A percentile compares a stretch with the other conserved stretches of the same genome.
Conservation (phyloP, 1,140 invertebrate species). For the Drosophila biarmipes region DNA sequence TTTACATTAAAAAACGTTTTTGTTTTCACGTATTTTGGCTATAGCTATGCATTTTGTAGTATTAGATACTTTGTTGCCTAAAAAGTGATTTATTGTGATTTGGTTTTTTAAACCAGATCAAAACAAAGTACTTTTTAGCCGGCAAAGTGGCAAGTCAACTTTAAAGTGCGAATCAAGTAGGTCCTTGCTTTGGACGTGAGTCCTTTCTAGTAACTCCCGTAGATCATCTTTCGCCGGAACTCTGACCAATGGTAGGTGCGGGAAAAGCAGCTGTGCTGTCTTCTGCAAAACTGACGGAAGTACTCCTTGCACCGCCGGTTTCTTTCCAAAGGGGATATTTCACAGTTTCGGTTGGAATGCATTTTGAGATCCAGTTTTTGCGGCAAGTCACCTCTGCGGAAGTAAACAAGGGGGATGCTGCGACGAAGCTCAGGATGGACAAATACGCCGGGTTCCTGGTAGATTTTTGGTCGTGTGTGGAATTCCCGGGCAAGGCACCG, state of each 20-base stretch:
- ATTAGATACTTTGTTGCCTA: background rate
- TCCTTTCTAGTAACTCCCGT: constrained; percentile 19
- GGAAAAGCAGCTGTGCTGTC: background rate
- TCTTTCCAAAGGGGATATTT: background rate
- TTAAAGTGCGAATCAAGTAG: background rate
- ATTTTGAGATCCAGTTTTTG: background rate
- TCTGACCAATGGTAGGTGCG: constrained; percentile 31
- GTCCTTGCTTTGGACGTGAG: background rate
- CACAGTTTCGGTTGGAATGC: background rate
- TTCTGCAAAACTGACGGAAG: background rate
- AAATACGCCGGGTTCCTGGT: background rate
- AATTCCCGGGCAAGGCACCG: background rate
- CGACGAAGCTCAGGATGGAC: constrained; percentile 39
- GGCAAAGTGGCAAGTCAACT: background rate
- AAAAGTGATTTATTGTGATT: background rate
- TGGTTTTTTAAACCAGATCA: background rate
- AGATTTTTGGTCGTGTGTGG: background rate
- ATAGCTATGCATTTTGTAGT: background rate
- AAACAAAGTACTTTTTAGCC: background rate
- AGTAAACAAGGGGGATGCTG: constrained; percentile 18
- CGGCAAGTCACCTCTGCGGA: background rate
- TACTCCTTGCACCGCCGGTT: background rate
- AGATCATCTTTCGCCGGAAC: constrained; percentile 33
- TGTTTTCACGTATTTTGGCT: too few relatives aligned
- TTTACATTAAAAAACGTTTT: too few relatives aligned